Base-by-base conservation (phyloP, 1,140 invertebrate genomes). In the Plutomurus gul region DNA sequence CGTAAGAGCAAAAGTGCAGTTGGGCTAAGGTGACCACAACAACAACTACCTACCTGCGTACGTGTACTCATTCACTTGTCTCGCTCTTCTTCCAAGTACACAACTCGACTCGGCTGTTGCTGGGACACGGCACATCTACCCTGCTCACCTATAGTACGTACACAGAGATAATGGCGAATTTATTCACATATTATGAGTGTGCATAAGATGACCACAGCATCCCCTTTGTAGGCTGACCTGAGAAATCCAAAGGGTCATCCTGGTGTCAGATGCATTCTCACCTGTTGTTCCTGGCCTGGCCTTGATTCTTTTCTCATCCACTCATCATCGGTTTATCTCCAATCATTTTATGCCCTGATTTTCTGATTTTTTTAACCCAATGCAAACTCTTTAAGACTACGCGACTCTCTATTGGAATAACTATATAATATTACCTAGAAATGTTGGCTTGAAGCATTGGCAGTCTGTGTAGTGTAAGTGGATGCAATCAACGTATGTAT, bases 1-100 rank as follows among this genome's bases (percentile, higher is more conserved):
- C 70, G 70, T 73, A 73, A 73, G 70, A 73, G 37, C 70, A 73
- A 73, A 73, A 73, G 70, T 73, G 70, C 70, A 73, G 70, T 73
- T 22, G 70, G 70, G 70, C 70, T 73, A 73, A 39, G 70, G 36
- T 43, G 70, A 46, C 70, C 70, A 73, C 70, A 40, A 43, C 27
- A 39, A 22, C 70, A 22, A 40, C 70, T 73, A n/a, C 56, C 56
- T 65, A 27, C 11, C 13, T 65, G n/a, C n/a, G n/a, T n/a, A n/a
- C n/a, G n/a, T n/a, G n/a, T n/a, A 33, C 30, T n/a, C 27, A 27
- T 30, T 13, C 27, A 51, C 47, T 11, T n/a, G 47, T 30, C 27
- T 11, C 51, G 27, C 33, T 47, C 22, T 56, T 16, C 47, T n/a
- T 11, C 8, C 3, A 5, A n/a, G n/a, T n/a, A n/a, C n/a, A n/a